Evolutionary conservation across 1,140 invertebrate species (phyloP).

Genomic region (Monochamus saltuarius): DNA sequence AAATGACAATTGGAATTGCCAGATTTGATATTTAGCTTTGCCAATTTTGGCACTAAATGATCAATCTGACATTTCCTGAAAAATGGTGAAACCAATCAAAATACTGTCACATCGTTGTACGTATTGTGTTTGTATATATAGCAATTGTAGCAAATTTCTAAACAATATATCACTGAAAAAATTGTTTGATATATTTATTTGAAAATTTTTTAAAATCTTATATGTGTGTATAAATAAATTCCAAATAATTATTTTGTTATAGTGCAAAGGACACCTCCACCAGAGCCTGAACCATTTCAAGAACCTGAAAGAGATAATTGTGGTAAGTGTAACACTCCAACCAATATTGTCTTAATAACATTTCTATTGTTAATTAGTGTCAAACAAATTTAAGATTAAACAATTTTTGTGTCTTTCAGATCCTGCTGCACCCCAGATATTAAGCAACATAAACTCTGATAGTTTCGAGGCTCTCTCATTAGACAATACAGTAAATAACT

Average conservation of each 20-base stretch:
- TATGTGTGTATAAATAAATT: slow-evolving; percentile 1
- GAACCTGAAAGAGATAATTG: slow-evolving; percentile 36
- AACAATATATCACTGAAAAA: no score
- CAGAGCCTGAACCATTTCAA: slow-evolving; percentile 39
- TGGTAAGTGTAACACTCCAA: no score
- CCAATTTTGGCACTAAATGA: no score
- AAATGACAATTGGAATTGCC: no score
- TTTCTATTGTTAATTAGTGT: neutral
- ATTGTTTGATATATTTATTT: neutral
- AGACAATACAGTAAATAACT: slow-evolving; percentile 45
- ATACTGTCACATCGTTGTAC: no score
- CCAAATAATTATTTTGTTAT: slow-evolving; percentile 24
- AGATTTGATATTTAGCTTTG: no score
- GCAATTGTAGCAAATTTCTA: no score
- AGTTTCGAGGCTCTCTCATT: slow-evolving; percentile 47
- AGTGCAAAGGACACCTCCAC: slow-evolving; percentile 43
- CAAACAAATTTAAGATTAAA: neutral
- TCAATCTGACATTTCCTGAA: no score
- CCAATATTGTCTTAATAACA: neutral
- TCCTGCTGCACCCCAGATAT: slow-evolving; percentile 45
- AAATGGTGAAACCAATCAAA: no score
- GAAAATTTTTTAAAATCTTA: neutral
- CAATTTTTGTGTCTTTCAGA: slow-evolving; percentile 16
- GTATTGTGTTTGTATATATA: no score
- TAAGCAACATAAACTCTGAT: slow-evolving; percentile 36